Percentiles rank a stretch among this genome's conserved stretches.
Conservation (phyloP, 2,113 vertebrate species). For the Rhizomys pruinosus region DNA sequence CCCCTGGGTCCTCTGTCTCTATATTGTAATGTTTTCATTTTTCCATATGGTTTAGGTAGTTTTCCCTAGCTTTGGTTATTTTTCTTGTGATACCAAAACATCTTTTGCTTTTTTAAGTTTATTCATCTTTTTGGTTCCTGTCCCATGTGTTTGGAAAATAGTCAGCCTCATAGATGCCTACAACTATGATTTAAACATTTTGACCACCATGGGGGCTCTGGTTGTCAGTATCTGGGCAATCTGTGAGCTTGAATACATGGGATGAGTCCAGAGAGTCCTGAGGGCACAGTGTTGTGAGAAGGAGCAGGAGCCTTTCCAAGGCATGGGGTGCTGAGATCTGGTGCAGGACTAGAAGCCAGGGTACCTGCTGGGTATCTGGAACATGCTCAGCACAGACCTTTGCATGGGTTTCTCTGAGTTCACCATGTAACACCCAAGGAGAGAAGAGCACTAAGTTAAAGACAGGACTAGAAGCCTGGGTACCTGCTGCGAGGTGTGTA, state of each 20-base stretch:
- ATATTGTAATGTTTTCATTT: not conserved
- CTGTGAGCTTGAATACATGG: not conserved
- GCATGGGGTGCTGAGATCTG: not conserved
- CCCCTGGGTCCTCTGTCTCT: not conserved
- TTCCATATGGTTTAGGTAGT: not conserved
- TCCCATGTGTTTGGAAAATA: not conserved
- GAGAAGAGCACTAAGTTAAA: fast-evolving
- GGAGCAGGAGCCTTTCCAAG: not conserved
- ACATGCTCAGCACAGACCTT: not conserved
- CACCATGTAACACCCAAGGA: fast-evolving
- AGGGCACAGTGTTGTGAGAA: fast-evolving
- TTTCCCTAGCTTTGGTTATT: not conserved
- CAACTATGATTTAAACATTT: not conserved
- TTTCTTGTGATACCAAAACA: not conserved
- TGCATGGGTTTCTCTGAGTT: fast-evolving
- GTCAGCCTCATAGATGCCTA: not conserved
- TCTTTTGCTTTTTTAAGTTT: not conserved
- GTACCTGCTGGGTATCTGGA: fast-evolving
- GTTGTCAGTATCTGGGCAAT: fast-evolving
- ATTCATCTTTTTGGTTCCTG: not conserved
- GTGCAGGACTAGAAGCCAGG: too few species aligned
- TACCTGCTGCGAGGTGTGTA: conserved; percentile 3
- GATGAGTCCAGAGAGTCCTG: not conserved
- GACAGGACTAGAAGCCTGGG: not conserved
- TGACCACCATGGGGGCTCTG: not conserved